These are phyloP conservation scores for Danaus chrysippus DNA, from an alignment of 2,888 invertebrate genomes.

Conservation along the genomic window DNA sequence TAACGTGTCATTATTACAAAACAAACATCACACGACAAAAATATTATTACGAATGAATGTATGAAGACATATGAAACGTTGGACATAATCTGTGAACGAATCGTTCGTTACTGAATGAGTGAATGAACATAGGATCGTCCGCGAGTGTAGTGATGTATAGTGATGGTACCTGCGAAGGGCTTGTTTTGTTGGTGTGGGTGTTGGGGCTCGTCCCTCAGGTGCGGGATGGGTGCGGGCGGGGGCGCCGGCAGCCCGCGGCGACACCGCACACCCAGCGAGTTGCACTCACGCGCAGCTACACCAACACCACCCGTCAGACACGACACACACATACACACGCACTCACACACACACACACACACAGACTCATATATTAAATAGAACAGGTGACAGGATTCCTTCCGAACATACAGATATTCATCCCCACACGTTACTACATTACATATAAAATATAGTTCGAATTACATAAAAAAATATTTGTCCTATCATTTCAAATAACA, in stretches of 20 bases:
- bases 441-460: too few species aligned
- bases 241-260: conserved; percentile 90
- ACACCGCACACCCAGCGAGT: conserved; percentile 92
- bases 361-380: not conserved
- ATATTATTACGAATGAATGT: conserved; percentile 3
- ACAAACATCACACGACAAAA: conserved; percentile 22
- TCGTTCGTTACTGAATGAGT: not conserved
- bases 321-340: conserved; percentile 41
- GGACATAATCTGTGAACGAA: not conserved
- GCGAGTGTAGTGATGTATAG: not conserved
- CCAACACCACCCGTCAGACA: conserved; percentile 39
- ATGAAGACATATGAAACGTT: too few species aligned
- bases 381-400: too few species aligned
- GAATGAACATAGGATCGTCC: conserved; percentile 8
- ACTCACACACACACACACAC: conserved; percentile 15
- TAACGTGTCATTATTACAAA: conserved; percentile 6
- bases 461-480: too few species aligned
- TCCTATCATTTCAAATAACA: too few species aligned
- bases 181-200: conserved; percentile 40
- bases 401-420: too few species aligned
- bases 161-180: conserved; percentile 37
- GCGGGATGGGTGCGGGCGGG: conserved; percentile 90
- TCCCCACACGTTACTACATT: too few species aligned
- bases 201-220: conserved; percentile 84
- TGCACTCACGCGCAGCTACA: conserved; percentile 80